A percentile compares a stretch with the other conserved stretches of the same genome.
These are phyloP conservation scores for Clarias platycephalus DNA, from an alignment of 2,797 vertebrate species.

Conservation along the genomic window DNA sequence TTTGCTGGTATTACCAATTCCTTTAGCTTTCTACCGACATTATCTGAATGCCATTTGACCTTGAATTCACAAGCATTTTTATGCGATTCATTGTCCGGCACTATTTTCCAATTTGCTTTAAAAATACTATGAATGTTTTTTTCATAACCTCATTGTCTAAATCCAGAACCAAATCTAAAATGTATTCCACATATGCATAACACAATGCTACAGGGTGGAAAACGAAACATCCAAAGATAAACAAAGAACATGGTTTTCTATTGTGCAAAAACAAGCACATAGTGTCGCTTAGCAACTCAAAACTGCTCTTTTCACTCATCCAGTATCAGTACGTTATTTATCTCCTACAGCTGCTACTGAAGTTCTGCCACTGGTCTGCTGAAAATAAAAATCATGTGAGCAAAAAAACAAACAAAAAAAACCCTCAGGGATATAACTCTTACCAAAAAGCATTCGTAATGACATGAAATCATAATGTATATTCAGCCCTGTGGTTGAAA, in stretches of 20 bases:
- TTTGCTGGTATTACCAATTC: not conserved
- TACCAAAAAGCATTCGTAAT: not conserved
- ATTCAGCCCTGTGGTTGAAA: not conserved
- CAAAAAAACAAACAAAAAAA: not conserved
- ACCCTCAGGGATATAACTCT: not conserved
- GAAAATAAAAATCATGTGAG: not conserved
- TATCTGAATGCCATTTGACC: not conserved
- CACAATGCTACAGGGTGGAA: not conserved
- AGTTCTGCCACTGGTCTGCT: not conserved
- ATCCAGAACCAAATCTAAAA: not conserved
- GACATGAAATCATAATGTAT: not conserved
- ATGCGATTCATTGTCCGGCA: not conserved
- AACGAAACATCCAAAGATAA: constrained; percentile 9
- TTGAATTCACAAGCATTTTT: not conserved
- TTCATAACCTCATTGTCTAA: not conserved
- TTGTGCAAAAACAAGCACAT: constrained; percentile 7
- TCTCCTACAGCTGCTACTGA: not conserved
- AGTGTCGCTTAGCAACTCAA: not conserved
- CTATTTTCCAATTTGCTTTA: not conserved
- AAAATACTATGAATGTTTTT: not conserved
- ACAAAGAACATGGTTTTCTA: not conserved
- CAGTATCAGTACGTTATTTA: not conserved
- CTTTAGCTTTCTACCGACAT: not conserved
- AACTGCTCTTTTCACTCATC: not conserved
- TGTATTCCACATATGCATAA: not conserved